Base-by-base conservation (phyloP, 2,113 vertebrate genomes). In the Mystacornis crossleyi region DNA sequence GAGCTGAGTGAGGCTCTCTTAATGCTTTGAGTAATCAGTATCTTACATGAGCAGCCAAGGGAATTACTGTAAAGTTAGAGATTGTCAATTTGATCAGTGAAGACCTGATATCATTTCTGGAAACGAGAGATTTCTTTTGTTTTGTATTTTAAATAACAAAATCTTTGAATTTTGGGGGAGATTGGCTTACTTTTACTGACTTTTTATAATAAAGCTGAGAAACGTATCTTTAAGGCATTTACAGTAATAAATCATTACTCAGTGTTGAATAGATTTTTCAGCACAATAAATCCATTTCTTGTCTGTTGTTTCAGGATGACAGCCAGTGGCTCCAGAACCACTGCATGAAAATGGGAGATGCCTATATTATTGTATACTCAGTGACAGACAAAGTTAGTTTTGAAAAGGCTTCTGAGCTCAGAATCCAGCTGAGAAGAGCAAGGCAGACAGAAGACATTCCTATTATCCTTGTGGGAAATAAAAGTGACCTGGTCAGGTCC, bases 381-480 rank as follows among this genome's bases (percentile, higher is more conserved):
- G 99, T 99, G 93, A 99, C 99, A 3, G 99, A 99, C 98, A 99
- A 99, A 96, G 98, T 98, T 26, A 99, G 99, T 96, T 99, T 99
- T 11, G 99, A 99, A 97, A 99, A 99, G 89, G 99, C 99, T 12
- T 99, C 99, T 5, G 99, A 99, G 95, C 98, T 99, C 60, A 98
- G 99, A 57, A 99, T 99, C 82, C 99, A 99, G 98, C 98, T 99
- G 71, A 98, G 99, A 96, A 98, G 99, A 70, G 99, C 99, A 57
- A 98, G 99, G 33, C 99, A 99, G 97, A 98, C 99, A 1, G 99
- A 99, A 38, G 99, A 99, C 48, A 99, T 99, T 97, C 99, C 99
- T 94, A 99, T 99, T 77, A 99, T 99, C 97, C 99, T 99, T 2
- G 99, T 99, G 95, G 99, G 99, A 93, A 99, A 99, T 96, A 99